phyloP scores from a whole-genome alignment of 1,140 invertebrate genomes.

The Zaprionus ornatus region DNA sequence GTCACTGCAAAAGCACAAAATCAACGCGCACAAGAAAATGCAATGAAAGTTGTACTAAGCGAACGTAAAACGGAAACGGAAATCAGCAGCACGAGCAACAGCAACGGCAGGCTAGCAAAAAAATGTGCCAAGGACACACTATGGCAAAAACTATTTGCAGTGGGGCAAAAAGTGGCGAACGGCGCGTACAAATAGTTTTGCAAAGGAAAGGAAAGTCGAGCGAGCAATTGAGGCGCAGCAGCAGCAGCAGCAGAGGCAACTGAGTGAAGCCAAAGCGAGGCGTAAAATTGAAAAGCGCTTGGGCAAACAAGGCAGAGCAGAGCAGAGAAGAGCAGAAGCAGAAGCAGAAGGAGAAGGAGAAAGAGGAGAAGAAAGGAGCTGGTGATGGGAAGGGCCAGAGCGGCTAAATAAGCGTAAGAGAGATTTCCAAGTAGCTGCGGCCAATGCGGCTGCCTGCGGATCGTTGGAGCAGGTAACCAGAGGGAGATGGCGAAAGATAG shows the following conservation, averaged over 20 bases:
- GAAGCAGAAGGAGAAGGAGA: constrained; percentile 16
- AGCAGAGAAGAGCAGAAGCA: neutral
- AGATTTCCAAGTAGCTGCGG: constrained; percentile 39
- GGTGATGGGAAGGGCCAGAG: constrained; percentile 20
- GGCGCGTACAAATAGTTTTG: constrained; percentile 37
- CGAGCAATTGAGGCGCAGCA: constrained; percentile 53
- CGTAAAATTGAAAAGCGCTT: constrained; percentile 82
- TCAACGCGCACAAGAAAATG: constrained; percentile 77
- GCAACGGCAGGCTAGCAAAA: constrained; percentile 22
- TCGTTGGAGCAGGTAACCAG: neutral
- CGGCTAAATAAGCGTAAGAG: constrained; percentile 62
- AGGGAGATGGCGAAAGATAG: neutral
- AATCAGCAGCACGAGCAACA: constrained; percentile 70
- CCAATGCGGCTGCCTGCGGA: neutral
- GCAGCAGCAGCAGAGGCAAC: constrained; percentile 17
- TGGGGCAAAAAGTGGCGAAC: constrained; percentile 29
- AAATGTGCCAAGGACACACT: constrained; percentile 82
- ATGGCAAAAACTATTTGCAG: constrained; percentile 67
- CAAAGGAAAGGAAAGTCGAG: constrained; percentile 51
- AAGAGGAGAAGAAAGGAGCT: constrained; percentile 14
- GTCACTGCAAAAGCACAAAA: constrained; percentile 71
- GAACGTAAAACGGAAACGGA: constrained; percentile 81
- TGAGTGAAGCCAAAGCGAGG: constrained; percentile 73
- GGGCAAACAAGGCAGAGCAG: constrained; percentile 59
- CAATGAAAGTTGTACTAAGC: constrained; percentile 81